A percentile compares a stretch with the other conserved stretches of the same genome.
Conservation (phyloP, 1,140 invertebrate genomes). For the Phymorhynchus buccinoides region DNA sequence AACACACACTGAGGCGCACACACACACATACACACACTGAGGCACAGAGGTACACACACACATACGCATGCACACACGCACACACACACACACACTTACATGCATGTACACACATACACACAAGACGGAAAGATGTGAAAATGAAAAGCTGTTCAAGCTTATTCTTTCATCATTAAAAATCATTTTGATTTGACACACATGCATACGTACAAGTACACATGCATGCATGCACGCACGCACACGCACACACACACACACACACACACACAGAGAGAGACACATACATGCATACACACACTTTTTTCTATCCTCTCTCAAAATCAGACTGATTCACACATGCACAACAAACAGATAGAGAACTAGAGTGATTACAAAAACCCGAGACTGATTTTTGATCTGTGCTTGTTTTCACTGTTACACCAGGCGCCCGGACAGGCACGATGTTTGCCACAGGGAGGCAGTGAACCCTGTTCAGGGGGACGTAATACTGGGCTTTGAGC, state of each 20-base stretch:
- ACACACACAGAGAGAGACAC: neutral
- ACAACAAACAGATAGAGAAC: neutral
- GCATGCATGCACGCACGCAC: neutral
- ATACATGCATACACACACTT: neutral
- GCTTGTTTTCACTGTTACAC: neutral
- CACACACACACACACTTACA: neutral
- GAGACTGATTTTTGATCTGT: neutral
- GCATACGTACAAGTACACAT: too few relatives aligned
- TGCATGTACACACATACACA: neutral
- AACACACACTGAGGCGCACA: neutral
- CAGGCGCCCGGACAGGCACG: constrained; percentile 7
- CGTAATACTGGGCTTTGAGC: neutral
- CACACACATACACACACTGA: neutral
- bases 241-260: neutral
- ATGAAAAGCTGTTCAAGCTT: too few relatives aligned
- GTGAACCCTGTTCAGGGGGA: constrained; percentile 19
- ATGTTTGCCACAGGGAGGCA: constrained; percentile 3
- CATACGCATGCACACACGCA: neutral
- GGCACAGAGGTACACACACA: too few relatives aligned
- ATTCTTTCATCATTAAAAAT: too few relatives aligned
- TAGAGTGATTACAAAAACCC: neutral
- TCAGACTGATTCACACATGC: neutral
- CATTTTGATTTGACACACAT: too few relatives aligned
- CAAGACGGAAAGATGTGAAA: neutral
- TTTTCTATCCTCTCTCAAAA: too few relatives aligned